phyloP scores from a whole-genome alignment of 2,888 invertebrate species.

The Tetropium fuscum region DNA sequence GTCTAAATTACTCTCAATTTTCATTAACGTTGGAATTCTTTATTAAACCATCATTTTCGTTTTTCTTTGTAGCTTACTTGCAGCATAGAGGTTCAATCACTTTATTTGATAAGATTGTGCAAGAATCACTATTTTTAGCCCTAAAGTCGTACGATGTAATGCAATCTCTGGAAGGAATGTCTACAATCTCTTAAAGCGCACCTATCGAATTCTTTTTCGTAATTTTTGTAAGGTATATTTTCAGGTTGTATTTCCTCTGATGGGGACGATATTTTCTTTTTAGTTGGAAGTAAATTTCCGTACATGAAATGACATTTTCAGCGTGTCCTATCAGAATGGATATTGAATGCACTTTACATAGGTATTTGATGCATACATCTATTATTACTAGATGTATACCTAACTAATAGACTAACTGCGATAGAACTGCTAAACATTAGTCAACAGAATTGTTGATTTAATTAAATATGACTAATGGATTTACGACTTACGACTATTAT shows the following conservation, averaged over 20 bases:
- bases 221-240: slow-evolving; percentile 7
- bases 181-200: slow-evolving; percentile 48
- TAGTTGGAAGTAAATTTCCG: not conserved
- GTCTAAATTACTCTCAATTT: no score
- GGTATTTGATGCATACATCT: no score
- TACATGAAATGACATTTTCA: not conserved
- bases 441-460: no score
- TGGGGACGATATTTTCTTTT: not conserved
- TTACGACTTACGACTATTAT: no score
- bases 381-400: no score
- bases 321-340: no score
- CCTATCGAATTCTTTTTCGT: slow-evolving; percentile 35
- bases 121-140: slow-evolving; percentile 34
- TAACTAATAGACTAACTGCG: no score
- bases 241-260: slow-evolving; percentile 4
- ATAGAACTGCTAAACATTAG: no score
- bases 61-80: slow-evolving; percentile 8
- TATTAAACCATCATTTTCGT: slow-evolving; percentile 12
- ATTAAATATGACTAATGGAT: no score
- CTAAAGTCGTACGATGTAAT: slow-evolving; percentile 49
- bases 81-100: slow-evolving; percentile 24
- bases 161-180: slow-evolving; percentile 51
- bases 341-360: no score
- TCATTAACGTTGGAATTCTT: slow-evolving; percentile 1
- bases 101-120: slow-evolving; percentile 36